Conservation (phyloP, 2,797 vertebrate species). For the Myotis vivesi region DNA sequence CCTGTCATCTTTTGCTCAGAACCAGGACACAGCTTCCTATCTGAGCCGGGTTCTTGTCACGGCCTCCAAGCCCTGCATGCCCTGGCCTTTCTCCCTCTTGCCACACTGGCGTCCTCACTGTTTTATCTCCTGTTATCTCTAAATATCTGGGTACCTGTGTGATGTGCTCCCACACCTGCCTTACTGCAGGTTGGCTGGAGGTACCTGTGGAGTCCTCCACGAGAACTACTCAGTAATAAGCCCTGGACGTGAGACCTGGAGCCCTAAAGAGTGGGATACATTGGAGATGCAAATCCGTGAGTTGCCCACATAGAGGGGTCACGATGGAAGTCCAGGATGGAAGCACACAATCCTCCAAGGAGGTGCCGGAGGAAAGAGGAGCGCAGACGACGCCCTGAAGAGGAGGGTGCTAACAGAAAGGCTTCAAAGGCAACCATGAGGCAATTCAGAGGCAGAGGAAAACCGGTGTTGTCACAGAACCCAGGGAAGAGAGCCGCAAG, state of each 20-base stretch:
- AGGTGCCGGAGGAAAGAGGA: neutral
- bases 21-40: neutral
- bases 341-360: neutral
- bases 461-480: neutral
- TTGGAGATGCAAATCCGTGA: neutral
- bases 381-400: neutral
- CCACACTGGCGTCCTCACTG: neutral
- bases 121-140: neutral
- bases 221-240: neutral
- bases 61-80: too few relatives aligned
- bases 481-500: neutral
- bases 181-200: neutral
- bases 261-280: neutral
- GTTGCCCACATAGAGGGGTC: neutral
- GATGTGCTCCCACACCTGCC: neutral
- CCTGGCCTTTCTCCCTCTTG: neutral
- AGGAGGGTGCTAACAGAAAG: neutral
- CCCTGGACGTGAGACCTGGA: neutral
- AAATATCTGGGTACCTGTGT: neutral
- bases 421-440: too few relatives aligned
- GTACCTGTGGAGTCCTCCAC: neutral
- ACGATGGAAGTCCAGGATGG: neutral
- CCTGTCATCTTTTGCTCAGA: neutral
- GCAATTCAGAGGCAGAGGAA: too few relatives aligned
- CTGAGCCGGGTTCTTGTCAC: neutral